Evolutionary conservation across 1,140 invertebrate species (phyloP).

Genomic region (Ylistrum balloti): DNA sequence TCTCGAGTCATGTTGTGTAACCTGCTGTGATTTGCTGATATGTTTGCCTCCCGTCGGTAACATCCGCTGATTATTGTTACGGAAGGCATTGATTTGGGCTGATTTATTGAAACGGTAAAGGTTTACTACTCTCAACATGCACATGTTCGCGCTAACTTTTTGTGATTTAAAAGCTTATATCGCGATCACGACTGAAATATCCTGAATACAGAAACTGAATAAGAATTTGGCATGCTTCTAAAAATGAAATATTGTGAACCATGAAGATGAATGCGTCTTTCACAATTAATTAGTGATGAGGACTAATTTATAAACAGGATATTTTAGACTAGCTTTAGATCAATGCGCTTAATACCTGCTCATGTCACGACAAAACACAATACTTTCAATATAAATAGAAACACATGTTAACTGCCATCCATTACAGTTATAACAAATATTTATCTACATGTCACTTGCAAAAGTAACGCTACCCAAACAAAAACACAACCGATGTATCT

Average conservation of each 20-base stretch:
- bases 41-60: constrained; percentile 22
- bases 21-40: constrained; percentile 17
- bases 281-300: no score
- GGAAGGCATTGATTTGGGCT: constrained; percentile 15
- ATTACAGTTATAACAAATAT: no score
- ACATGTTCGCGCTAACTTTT: not conserved
- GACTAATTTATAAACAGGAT: no score
- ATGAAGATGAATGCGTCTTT: no score
- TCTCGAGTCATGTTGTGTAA: constrained; percentile 32
- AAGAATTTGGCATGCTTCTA: not conserved
- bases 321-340: no score
- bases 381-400: no score
- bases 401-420: no score
- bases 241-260: constrained; percentile 2
- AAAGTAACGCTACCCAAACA: no score
- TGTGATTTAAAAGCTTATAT: not conserved
- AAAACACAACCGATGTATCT: no score
- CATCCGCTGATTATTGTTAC: constrained; percentile 33
- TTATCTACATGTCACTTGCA: no score
- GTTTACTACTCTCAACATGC: not conserved
- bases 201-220: not conserved
- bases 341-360: no score
- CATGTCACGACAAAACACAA: no score
- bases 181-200: not conserved
- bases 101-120: not conserved